Base-by-base conservation (phyloP, 2,888 invertebrate genomes). In the Villa cingulata region DNA sequence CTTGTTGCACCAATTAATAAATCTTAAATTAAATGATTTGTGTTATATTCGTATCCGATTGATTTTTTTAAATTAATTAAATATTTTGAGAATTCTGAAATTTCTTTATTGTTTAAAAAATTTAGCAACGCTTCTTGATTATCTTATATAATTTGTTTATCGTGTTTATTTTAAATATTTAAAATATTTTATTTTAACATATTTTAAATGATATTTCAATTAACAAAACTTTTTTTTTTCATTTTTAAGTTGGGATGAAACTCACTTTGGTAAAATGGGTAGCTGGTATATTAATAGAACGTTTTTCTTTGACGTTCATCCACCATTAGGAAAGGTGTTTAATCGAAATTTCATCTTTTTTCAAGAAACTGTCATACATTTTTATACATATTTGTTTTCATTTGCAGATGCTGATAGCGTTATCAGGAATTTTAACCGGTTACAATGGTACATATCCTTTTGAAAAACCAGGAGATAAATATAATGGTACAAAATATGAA, bases 191-290 rank as follows among this genome's bases (percentile, higher is more conserved):
- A 39, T 48, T 17, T 17, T 6, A 16, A 40, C 32, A 39, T 45
- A 45, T 38, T 51, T 36, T 12, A 36, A 5, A n/a, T n/a, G n/a
- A n/a, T n/a, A n/a, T n/a, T n/a, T n/a, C n/a, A n/a, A n/a, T n/a
- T n/a, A n/a, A n/a, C 15, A 43, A 43, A 23, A 36, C 1, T 27
- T 36, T 37, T 37, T 16, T 34, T 17, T 23, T 45, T 48, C 51
- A 48, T 51, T 46, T 51, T 74, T 58, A 62, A 88, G 88, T 64
- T 92, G 92, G 92, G 96, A 96, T 73, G 96, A 96, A 74, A 95
- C 95, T 27, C 96, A 96, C 73, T 96, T 96, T 75, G 95, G 95
- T 1, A 96, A 96, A 77, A 95, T 96, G 92, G 92, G 88, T 1
- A 92, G 91, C 63, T 96, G 94, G 92, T 96, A 96, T 62, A 94